Conservation (phyloP, 2,113 vertebrate genomes). For the Poecile atricapillus region DNA sequence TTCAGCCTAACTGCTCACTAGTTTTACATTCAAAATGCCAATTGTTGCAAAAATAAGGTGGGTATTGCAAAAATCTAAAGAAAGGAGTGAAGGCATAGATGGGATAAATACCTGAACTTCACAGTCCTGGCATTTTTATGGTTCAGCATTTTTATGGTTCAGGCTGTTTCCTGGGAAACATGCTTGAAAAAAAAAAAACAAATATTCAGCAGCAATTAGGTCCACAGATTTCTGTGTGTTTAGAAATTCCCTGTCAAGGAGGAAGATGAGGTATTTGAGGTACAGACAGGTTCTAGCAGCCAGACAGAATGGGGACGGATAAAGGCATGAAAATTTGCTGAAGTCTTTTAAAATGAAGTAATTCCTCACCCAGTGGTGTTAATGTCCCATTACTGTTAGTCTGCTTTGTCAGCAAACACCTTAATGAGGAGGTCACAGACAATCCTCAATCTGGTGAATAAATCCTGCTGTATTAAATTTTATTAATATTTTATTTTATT, state of each 20-base stretch:
- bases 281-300: neutral
- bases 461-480: no score
- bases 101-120: neutral
- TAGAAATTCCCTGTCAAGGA: neutral
- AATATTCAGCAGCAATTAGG: neutral
- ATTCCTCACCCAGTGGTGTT: neutral
- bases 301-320: neutral
- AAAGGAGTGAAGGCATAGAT: neutral
- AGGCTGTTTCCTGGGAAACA: neutral
- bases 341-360: conserved; percentile 25
- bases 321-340: neutral
- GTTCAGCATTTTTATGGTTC: neutral
- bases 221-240: neutral
- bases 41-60: neutral
- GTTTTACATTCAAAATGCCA: neutral
- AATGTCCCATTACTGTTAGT: neutral
- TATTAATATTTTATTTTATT: no score
- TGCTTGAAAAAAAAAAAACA: neutral
- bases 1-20: neutral
- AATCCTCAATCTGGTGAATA: neutral
- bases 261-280: neutral
- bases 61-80: neutral
- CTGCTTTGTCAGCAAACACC: conserved; percentile 49
- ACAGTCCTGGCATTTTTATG: neutral
- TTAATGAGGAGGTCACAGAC: conserved; percentile 14